These are phyloP conservation scores for Pandemis heparana DNA, from an alignment of 2,888 invertebrate species.

Conservation along the genomic window DNA sequence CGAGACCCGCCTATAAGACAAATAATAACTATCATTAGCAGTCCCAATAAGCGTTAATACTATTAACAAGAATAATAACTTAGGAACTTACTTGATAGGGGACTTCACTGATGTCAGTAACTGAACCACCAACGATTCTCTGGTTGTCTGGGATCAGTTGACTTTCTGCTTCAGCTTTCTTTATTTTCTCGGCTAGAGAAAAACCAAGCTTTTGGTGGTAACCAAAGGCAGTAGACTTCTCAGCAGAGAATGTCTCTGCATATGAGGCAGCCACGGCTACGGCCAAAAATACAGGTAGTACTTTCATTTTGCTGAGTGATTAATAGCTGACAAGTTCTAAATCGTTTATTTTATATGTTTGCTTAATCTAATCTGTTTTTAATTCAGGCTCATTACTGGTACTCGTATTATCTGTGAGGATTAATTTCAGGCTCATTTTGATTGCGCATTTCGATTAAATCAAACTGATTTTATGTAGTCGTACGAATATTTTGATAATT, in stretches of 20 bases:
- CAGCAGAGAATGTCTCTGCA: slow-evolving; percentile 43
- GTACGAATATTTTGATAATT: slow-evolving; percentile 31
- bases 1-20: slow-evolving; percentile 55
- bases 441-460: slow-evolving; percentile 15
- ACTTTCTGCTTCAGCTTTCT: slow-evolving; percentile 52
- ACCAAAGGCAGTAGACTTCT: slow-evolving; percentile 51
- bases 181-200: slow-evolving; percentile 55
- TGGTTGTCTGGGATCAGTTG: slow-evolving; percentile 45
- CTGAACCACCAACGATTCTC: slow-evolving; percentile 57
- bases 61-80: background rate
- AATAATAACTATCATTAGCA: background rate
- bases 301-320: slow-evolving; percentile 48
- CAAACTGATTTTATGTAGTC: slow-evolving; percentile 40
- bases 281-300: slow-evolving; percentile 45
- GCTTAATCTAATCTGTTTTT: slow-evolving; percentile 20
- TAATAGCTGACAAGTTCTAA: slow-evolving; percentile 41
- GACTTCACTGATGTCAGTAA: slow-evolving; percentile 50
- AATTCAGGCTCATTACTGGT: background rate
- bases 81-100: slow-evolving; percentile 56
- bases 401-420: background rate
- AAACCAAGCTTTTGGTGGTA: slow-evolving; percentile 57
- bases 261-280: slow-evolving; percentile 43
- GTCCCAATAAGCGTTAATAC: background rate
- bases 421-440: slow-evolving; percentile 31
- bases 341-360: slow-evolving; percentile 26